Evolutionary conservation across 2,113 vertebrate species (phyloP).

Genomic region (Dicentrarchus labrax): DNA sequence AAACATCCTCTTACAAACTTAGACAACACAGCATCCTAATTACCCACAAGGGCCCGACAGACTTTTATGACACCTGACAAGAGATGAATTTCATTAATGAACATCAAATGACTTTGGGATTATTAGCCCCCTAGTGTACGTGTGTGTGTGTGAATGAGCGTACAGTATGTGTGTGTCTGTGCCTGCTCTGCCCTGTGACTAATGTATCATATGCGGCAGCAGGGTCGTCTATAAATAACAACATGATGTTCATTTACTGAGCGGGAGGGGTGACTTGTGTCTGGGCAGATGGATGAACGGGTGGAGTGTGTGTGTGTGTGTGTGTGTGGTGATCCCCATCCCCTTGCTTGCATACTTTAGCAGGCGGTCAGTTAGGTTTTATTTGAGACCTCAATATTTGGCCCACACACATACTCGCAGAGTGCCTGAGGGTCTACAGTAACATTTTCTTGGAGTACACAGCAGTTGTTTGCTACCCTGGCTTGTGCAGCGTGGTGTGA

Average conservation of each 20-base stretch:
- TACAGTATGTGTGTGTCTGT: slow-evolving; percentile 34
- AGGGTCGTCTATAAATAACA: slow-evolving; percentile 81
- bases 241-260: slow-evolving; percentile 69
- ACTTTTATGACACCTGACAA: slow-evolving; percentile 50
- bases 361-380: slow-evolving; percentile 23
- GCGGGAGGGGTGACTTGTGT: slow-evolving; percentile 59
- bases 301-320: slow-evolving; percentile 8
- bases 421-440: slow-evolving; percentile 9
- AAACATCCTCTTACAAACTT: slow-evolving; percentile 15
- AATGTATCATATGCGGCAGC: slow-evolving; percentile 64
- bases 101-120: slow-evolving; percentile 58
- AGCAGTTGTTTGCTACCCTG: slow-evolving; percentile 15
- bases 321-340: slow-evolving; percentile 19
- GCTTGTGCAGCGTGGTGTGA: slow-evolving; percentile 34
- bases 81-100: slow-evolving; percentile 51
- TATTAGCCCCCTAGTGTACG: slow-evolving; percentile 41
- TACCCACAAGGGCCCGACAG: slow-evolving; percentile 30
- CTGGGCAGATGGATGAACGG: slow-evolving; percentile 62
- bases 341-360: slow-evolving; percentile 16
- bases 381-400: slow-evolving; percentile 32
- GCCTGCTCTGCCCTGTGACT: slow-evolving; percentile 56
- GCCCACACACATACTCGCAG: slow-evolving; percentile 5
- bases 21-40: slow-evolving; percentile 15
- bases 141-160: slow-evolving; percentile 39
- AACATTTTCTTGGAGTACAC: slow-evolving; percentile 23